phyloP scores from a whole-genome alignment of 30 jellyfish, hydroid and myxozoan genomes.

The Thelohanellus kitauei region DNA sequence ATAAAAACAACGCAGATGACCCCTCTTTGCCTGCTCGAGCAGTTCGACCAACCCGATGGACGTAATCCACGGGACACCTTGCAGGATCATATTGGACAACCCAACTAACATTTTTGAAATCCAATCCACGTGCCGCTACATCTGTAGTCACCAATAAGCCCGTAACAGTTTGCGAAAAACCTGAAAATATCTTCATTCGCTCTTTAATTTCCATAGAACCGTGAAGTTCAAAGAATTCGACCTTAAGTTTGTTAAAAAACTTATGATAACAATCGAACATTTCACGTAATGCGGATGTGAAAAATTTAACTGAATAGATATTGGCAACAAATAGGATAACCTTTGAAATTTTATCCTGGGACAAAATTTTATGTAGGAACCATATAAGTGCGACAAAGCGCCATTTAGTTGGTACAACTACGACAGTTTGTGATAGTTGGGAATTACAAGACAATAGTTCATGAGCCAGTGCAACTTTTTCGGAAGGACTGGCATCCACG shows the following conservation, averaged over 20 bases:
- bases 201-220: conserved; percentile 35
- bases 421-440: conserved; percentile 21
- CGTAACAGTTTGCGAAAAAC: conserved; percentile 8
- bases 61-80: conserved; percentile 42
- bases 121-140: conserved; percentile 91
- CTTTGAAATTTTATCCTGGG: conserved; percentile 4
- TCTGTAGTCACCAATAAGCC: conserved; percentile 53
- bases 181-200: conserved; percentile 16
- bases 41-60: conserved; percentile 73
- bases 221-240: conserved; percentile 14
- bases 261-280: conserved; percentile 1
- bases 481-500: conserved; percentile 13
- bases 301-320: conserved; percentile 21
- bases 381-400: conserved; percentile 27
- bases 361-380: conserved; percentile 3
- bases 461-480: background rate
- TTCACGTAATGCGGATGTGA: background rate
- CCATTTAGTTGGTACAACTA: conserved; percentile 45
- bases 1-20: conserved; percentile 19
- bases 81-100: conserved; percentile 20
- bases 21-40: conserved; percentile 74
- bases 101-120: conserved; percentile 46
- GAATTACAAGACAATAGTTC: conserved; percentile 15
- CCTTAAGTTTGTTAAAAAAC: conserved; percentile 2
- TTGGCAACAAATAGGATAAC: conserved; percentile 35